Evolutionary conservation across 2,888 invertebrate species (phyloP).

Genomic region (Drosophila picticornis): DNA sequence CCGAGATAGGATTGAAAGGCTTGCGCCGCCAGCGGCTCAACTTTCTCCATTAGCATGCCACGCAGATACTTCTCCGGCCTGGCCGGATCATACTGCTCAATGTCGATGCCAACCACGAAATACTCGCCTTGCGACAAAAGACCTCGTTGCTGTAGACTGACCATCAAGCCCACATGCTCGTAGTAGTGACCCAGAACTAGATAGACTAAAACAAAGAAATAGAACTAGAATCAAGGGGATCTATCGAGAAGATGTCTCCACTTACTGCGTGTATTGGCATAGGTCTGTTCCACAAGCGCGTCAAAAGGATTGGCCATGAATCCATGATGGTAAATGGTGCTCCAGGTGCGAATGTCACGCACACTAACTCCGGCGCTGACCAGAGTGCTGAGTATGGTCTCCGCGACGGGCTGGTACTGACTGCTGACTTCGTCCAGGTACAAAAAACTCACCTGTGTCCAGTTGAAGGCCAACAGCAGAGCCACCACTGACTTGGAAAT

Average conservation of each 20-base stretch:
- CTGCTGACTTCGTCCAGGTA: conserved; percentile 92
- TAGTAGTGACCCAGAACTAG: conserved; percentile 95
- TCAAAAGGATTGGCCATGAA: conserved; percentile 94
- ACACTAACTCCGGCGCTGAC: conserved; percentile 90
- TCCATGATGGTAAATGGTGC: conserved; percentile 92
- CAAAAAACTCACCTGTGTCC: conserved; percentile 94
- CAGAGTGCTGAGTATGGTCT: conserved; percentile 91
- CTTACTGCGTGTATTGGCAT: conserved; percentile 95
- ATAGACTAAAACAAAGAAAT: conserved; percentile 88
- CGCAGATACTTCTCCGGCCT: conserved; percentile 92
- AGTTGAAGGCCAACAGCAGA: conserved; percentile 93
- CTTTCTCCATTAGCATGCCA: conserved; percentile 89
- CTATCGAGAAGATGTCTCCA: conserved; percentile 36
- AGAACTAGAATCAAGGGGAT: neutral
- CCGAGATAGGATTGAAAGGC: conserved; percentile 94
- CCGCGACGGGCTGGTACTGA: conserved; percentile 91
- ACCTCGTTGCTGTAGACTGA: conserved; percentile 92
- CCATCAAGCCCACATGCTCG: conserved; percentile 96
- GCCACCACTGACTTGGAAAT: conserved; percentile 97
- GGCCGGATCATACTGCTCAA: conserved; percentile 93
- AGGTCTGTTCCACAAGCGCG: conserved; percentile 92
- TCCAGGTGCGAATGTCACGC: conserved; percentile 88
- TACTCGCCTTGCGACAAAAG: conserved; percentile 95
- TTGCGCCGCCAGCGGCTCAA: conserved; percentile 87
- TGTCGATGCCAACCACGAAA: conserved; percentile 96